Evolutionary conservation across 2,888 invertebrate species (phyloP).

Genomic region (Ichneumon xanthorius): DNA sequence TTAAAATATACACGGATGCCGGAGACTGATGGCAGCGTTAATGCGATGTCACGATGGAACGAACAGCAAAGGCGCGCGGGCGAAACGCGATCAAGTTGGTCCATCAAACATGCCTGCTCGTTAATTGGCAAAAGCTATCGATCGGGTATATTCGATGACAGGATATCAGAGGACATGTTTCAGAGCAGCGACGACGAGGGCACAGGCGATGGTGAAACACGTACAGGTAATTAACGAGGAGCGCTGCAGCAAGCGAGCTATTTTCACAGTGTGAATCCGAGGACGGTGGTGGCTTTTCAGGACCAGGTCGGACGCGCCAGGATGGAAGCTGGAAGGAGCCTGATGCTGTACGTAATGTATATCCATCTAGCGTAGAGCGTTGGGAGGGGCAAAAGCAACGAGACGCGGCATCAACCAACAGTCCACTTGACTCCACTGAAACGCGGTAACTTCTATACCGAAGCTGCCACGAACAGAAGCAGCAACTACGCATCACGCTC

Average conservation of each 20-base stretch:
- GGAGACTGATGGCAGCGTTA: background rate
- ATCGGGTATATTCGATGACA: slow-evolving; percentile 28
- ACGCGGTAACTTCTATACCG: slow-evolving; percentile 11
- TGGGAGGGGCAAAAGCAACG: slow-evolving; percentile 13
- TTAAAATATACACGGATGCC: background rate
- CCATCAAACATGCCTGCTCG: slow-evolving; percentile 6
- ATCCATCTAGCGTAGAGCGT: background rate
- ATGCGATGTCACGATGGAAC: background rate
- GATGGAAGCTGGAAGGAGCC: slow-evolving; percentile 14
- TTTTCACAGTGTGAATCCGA: slow-evolving; percentile 30
- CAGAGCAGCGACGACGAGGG: slow-evolving; percentile 1
- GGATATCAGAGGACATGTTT: slow-evolving; percentile 28
- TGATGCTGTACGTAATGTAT: slow-evolving; percentile 15
- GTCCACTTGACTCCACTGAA: slow-evolving; percentile 36
- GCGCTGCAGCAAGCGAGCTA: slow-evolving; percentile 24
- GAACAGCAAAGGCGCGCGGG: background rate
- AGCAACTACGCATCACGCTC: background rate
- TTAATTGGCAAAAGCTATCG: slow-evolving; percentile 34
- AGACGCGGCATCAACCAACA: slow-evolving; percentile 51
- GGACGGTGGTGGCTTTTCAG: slow-evolving; percentile 27
- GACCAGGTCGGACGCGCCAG: slow-evolving; percentile 28
- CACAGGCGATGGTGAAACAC: slow-evolving; percentile 14
- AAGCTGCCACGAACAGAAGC: background rate
- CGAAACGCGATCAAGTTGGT: background rate
- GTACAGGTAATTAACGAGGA: slow-evolving; percentile 53